Evolutionary conservation across 2,797 vertebrate species (phyloP), one percentile per base, ranked within the genome.

Genomic region (Sitta carolinensis): DNA sequence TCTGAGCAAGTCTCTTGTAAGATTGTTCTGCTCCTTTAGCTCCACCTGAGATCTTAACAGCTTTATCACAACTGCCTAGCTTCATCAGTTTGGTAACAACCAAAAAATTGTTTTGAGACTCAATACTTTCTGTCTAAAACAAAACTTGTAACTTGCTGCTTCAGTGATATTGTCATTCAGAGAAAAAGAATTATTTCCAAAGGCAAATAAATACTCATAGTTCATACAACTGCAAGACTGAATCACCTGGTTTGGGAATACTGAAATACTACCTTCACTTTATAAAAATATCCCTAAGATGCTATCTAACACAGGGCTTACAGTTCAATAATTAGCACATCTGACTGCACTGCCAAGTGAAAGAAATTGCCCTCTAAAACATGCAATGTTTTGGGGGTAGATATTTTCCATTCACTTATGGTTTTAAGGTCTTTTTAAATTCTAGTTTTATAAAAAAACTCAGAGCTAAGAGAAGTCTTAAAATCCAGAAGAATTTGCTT

Each of bases 81-180:
- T 96, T 95, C 55, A 93, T 95, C 91, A 93, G 54, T 87, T 69
- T 96, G 90, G 89, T 73, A 97, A 77, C 58, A 95, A 66, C 72
- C 61, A 95, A 93, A 58, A 94, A 89, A 95, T 87, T 92, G 45
- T 84, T 94, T 80, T 93, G 93, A 93, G 87, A 61, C 19, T 76
- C 55, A 83, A 7, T 43, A 48, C 11, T 84, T 96, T 59, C 48
- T 91, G 69, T 88, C 38, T 76, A 76, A 95, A 94, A 7, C 13
- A 81, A 85, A 87, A 77, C 70, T 78, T 85, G 64, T 52, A 86
- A 61, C 40, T 93, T 87, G 48, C 72, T 94, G 34, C 54, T 43
- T 57, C 40, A 8, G 22, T 51, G 77, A 51, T 80, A 77, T 57
- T 59, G 30, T n/a, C 11, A 10, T 81, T 84, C 77, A 91, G 93